Evolutionary conservation across 2,113 vertebrate genomes (phyloP).

Genomic region (Bombycilla garrulus): DNA sequence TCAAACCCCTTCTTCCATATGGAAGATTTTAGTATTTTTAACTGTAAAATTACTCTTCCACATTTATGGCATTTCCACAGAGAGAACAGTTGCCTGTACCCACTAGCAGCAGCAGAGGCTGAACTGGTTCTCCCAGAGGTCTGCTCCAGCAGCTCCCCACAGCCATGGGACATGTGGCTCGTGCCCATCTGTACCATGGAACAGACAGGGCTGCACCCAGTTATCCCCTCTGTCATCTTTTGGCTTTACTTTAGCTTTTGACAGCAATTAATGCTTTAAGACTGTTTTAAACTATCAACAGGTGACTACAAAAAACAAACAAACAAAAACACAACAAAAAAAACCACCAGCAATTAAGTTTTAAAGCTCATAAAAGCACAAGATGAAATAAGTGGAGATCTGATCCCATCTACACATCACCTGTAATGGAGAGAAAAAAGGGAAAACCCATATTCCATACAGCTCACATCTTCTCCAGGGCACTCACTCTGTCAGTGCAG

Average conservation of each 20-base stretch:
- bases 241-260: neutral
- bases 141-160: neutral
- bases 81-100: neutral
- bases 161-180: accelerated
- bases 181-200: neutral
- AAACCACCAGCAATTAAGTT: neutral
- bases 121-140: neutral
- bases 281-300: neutral
- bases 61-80: neutral
- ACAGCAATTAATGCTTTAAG: neutral
- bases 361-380: neutral
- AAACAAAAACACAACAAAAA: too few relatives aligned
- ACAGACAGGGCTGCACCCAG: neutral
- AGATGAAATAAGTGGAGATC: neutral
- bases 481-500: neutral
- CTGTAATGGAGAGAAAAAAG: neutral
- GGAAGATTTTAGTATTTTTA: constrained; percentile 37
- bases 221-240: neutral
- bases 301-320: neutral
- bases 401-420: neutral
- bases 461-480: neutral
- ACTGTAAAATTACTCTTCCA: neutral
- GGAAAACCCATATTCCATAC: neutral
- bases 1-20: neutral
- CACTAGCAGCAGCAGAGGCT: neutral